Conservation (phyloP, 2,113 vertebrate species). For the Callospermophilus lateralis region DNA sequence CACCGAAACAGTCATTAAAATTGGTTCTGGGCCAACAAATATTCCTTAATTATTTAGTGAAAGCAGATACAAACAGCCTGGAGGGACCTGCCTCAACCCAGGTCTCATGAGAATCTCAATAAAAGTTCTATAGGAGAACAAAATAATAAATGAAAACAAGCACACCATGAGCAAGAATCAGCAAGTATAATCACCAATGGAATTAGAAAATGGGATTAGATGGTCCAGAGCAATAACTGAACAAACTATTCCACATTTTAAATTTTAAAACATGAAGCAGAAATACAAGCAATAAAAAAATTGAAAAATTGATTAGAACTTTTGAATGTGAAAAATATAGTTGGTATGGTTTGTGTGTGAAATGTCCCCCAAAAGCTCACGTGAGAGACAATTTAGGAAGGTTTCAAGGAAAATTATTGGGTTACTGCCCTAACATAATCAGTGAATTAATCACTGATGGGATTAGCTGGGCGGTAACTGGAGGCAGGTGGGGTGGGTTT, state of each 20-base stretch:
- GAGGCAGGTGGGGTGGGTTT: too few species aligned
- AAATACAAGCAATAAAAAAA: neutral
- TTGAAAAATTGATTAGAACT: neutral
- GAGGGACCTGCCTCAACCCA: neutral
- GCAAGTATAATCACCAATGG: neutral
- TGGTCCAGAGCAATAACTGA: neutral
- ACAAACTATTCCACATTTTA: neutral
- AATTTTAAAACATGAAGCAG: neutral
- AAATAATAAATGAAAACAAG: neutral
- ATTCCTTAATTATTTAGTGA: neutral
- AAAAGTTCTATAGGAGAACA: neutral
- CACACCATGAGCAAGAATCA: neutral
- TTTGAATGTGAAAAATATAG: neutral
- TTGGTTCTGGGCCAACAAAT: neutral
- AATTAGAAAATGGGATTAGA: neutral
- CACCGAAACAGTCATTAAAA: neutral
- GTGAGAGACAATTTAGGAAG: too few species aligned
- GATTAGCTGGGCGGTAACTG: too few species aligned
- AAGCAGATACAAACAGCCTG: neutral
- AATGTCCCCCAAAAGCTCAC: too few species aligned
- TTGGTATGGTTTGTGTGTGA: too few species aligned
- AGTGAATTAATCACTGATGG: too few species aligned
- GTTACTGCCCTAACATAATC: too few species aligned
- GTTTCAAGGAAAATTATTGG: too few species aligned
- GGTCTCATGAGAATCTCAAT: neutral